Evolutionary conservation across 2,113 vertebrate species (phyloP).

Genomic region (Regulus satrapa): DNA sequence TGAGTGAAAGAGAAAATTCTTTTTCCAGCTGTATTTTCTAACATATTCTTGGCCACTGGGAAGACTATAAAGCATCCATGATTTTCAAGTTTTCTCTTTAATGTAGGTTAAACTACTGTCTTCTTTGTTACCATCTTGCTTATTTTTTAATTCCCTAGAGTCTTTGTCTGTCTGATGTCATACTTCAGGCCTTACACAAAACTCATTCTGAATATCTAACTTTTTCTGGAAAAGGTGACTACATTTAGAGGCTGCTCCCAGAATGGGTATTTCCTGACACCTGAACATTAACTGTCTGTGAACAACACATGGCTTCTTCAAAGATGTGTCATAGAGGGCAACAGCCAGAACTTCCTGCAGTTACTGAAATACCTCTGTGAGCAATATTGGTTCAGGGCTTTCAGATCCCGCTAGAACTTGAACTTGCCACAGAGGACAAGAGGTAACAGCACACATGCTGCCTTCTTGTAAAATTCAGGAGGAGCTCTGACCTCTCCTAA

Average conservation of each 20-base stretch:
- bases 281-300: neutral
- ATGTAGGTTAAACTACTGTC: neutral
- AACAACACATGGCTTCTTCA: conserved; percentile 5
- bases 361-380: conserved; percentile 24
- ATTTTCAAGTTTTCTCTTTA: neutral
- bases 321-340: conserved; percentile 33
- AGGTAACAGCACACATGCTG: conserved; percentile 35
- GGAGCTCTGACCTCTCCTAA: conserved; percentile 32
- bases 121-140: neutral
- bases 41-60: neutral
- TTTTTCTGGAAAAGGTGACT: conserved; percentile 26
- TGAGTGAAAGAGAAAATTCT: neutral
- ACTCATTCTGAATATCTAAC: neutral
- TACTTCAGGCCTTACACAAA: neutral
- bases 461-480: conserved; percentile 25
- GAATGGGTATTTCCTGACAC: conserved; percentile 50
- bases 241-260: neutral
- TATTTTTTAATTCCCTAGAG: neutral
- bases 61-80: neutral
- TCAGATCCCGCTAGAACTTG: conserved; percentile 1
- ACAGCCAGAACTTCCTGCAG: conserved; percentile 49
- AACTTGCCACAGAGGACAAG: conserved; percentile 41
- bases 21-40: conserved; percentile 9
- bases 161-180: neutral
- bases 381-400: neutral